Evolutionary conservation across 1,140 invertebrate genomes (phyloP), one percentile per base, ranked within the genome.

Genomic region (Eurosta solidaginis): DNA sequence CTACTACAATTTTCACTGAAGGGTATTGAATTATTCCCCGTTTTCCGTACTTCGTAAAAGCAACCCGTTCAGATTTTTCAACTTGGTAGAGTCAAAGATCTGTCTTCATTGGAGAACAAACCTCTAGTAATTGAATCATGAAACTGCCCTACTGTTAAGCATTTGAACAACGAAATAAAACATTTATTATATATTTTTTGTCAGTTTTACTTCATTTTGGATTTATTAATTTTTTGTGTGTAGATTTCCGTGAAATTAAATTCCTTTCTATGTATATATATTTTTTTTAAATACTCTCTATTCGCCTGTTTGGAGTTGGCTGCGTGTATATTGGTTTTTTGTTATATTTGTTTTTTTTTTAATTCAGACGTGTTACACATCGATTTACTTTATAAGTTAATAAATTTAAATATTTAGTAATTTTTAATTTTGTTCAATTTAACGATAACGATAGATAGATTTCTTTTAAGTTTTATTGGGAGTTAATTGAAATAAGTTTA

Each of bases 401-500:
- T 68, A 68, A 68, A 68, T 68, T 68, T 68, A 40, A 42, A 68
- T 68, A 68, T 36, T 54, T n/a, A n/a, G n/a, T n/a, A n/a, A 54
- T 54, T 68, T 40, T 40, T 68, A 68, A 68, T 68, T 68, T 40
- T 68, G 36, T 68, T 68, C 36, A 52, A 68, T 40, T 6, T 68
- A 68, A 68, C 59, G 59, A 68, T 68, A 68, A 68, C 59, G 59
- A 68, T 68, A 63, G 59, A 63, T 63, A 68, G 59, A 68, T 33
- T 40, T 68, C n/a, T n/a, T n/a, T n/a, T n/a, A n/a, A n/a, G n/a
- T n/a, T 68, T 40, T 68, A 36, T 40, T 68, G 59, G 59, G 59
- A 40, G 33, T 68, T 68, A 42, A 33, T 68, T 40, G 33, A 68
- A 68, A 59, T 59, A 59, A 33, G 27, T 9, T 59, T 36, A 63